Percentiles rank a stretch among this genome's conserved stretches.
Conservation (phyloP, 2,797 vertebrate genomes). For the Crax fasciolata region DNA sequence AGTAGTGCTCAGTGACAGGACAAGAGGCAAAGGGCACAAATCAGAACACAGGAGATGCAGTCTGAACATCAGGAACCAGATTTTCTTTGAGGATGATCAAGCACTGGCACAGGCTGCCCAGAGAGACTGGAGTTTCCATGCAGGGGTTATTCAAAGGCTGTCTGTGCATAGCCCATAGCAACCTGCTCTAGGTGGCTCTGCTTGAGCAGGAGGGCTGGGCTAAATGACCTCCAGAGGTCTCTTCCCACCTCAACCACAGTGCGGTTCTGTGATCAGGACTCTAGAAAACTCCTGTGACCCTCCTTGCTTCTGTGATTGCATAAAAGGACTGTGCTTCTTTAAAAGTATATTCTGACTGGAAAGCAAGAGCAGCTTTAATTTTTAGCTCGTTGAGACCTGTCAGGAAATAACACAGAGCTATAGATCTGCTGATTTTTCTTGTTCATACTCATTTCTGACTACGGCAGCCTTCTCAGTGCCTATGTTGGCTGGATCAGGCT, state of each 20-base stretch:
- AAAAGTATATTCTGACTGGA: background rate
- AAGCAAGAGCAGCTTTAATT: background rate
- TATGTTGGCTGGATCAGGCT: background rate
- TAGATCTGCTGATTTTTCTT: background rate
- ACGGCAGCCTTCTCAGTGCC: background rate
- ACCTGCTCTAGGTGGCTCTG: background rate
- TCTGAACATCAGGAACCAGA: background rate
- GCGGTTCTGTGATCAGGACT: background rate
- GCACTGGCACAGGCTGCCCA: background rate
- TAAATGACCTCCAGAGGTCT: background rate
- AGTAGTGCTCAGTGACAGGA: background rate
- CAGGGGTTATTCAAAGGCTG: background rate
- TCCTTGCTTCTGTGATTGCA: background rate
- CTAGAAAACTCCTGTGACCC: background rate
- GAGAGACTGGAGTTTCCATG: background rate
- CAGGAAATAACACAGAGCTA: background rate
- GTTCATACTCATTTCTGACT: background rate
- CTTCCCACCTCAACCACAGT: background rate
- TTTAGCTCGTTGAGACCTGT: background rate
- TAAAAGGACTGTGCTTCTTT: background rate
- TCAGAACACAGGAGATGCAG: background rate
- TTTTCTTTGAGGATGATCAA: background rate
- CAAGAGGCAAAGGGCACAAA: background rate
- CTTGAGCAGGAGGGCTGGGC: background rate
- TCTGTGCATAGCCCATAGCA: background rate